These are phyloP conservation scores for Lutjanus campechanus DNA, from an alignment of 2,797 vertebrate genomes.

Conservation along the genomic window DNA sequence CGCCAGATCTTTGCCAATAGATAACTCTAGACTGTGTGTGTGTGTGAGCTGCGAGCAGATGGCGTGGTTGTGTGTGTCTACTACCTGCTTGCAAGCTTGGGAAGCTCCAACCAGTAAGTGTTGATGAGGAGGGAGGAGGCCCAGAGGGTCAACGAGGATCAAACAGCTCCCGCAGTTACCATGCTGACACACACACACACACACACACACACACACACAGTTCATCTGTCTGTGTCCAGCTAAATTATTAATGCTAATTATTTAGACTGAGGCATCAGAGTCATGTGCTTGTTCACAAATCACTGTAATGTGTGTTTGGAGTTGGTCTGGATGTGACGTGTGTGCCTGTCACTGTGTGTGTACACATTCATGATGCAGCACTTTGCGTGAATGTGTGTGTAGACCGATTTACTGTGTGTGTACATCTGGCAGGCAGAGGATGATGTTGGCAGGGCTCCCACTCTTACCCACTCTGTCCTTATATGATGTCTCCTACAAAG, in stretches of 20 bases:
- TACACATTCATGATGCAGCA: constrained; percentile 37
- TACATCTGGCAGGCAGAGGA: constrained; percentile 57
- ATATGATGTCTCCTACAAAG: constrained; percentile 63
- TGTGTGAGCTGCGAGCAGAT: constrained; percentile 51
- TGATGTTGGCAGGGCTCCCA: constrained; percentile 67
- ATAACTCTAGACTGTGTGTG: not conserved
- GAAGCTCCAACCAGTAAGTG: constrained; percentile 38
- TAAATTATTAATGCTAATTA: constrained; percentile 37
- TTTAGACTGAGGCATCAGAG: constrained; percentile 19
- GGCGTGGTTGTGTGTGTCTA: constrained; percentile 17
- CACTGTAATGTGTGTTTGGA: constrained; percentile 16
- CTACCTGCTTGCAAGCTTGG: constrained; percentile 33
- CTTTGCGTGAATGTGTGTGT: constrained; percentile 29
- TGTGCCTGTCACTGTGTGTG: constrained; percentile 21
- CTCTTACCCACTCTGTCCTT: constrained; percentile 68
- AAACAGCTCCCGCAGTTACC: constrained; percentile 61
- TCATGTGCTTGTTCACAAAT: constrained; percentile 29
- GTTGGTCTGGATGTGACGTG: constrained; percentile 7
- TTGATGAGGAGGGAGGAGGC: constrained; percentile 40
- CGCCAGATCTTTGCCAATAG: too few relatives aligned
- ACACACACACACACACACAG: constrained; percentile 18
- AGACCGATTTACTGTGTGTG: constrained; percentile 34
- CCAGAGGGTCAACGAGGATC: constrained; percentile 72
- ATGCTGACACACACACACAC: constrained; percentile 24
- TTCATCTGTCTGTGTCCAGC: constrained; percentile 17